Percentiles rank a stretch among this genome's conserved stretches.
These are phyloP conservation scores for Tethea ocularis DNA, from an alignment of 2,888 invertebrate species.

Conservation along the genomic window DNA sequence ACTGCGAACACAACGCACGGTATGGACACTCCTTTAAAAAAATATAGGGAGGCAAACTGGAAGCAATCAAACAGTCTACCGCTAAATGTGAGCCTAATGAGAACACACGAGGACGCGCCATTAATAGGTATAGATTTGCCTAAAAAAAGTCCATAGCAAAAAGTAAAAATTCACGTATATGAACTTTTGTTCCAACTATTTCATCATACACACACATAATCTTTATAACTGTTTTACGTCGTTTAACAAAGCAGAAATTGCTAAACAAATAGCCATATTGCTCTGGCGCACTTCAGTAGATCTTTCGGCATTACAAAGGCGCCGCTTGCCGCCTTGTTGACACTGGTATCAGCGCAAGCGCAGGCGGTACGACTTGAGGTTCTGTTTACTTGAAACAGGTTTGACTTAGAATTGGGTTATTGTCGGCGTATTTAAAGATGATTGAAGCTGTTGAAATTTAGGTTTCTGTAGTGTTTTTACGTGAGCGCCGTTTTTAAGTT, in stretches of 20 bases:
- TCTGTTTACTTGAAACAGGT: slow-evolving; percentile 24
- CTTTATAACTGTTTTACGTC: slow-evolving; percentile 1
- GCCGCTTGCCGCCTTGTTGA: slow-evolving; percentile 31
- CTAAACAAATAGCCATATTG: slow-evolving; percentile 31
- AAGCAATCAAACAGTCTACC: too few relatives aligned
- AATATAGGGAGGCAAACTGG: too few relatives aligned
- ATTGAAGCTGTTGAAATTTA: slow-evolving; percentile 17
- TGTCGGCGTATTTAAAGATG: slow-evolving; percentile 21
- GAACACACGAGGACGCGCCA: too few relatives aligned
- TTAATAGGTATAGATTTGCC: too few relatives aligned
- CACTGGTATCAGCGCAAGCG: slow-evolving; percentile 17
- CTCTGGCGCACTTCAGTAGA: slow-evolving; percentile 5
- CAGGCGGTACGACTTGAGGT: slow-evolving; percentile 11
- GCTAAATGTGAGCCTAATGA: too few relatives aligned
- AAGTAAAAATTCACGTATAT: neutral
- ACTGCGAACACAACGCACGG: too few relatives aligned
- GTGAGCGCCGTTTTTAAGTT: slow-evolving; percentile 17
- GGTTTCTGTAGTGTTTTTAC: slow-evolving; percentile 21
- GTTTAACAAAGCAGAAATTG: slow-evolving; percentile 27
- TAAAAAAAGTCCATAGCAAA: too few relatives aligned
- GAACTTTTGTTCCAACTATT: neutral
- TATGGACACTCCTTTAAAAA: too few relatives aligned
- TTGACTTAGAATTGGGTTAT: slow-evolving; percentile 18
- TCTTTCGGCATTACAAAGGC: slow-evolving; percentile 16
- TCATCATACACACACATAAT: neutral